Evolutionary conservation across 2,797 vertebrate species (phyloP), one percentile per base, ranked within the genome.

Genomic region (Artibeus lituratus): DNA sequence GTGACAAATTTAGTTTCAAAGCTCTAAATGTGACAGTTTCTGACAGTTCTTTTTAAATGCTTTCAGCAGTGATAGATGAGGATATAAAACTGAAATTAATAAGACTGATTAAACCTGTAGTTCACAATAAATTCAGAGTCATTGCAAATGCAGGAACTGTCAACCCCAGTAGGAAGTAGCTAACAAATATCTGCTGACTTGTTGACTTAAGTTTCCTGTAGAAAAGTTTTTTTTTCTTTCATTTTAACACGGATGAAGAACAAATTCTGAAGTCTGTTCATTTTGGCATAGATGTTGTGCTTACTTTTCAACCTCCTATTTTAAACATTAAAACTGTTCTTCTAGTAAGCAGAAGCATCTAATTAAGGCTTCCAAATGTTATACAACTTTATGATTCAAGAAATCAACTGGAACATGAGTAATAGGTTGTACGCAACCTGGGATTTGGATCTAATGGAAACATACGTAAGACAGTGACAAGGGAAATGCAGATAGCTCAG

Each of bases 301-400:
- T 89, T 87, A 59, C 8, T 91, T 80, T 96, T 88, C 18, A 88
- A 55, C 12, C 69, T 76, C 14, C 12, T 87, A n/a, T 73, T 77
- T 91, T 86, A 88, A 96, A 55, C 29, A 92, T 86, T 57, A 93
- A 98, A 87, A 70, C 15, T 57, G 4, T 96, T 82, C 51, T 65
- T 95, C 21, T 35, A 95, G 85, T 82, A 96, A 94, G 57, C 10
- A 92, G 32, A 55, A 91, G 6, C 49, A 94, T 93, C 83, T 96
- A 94, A 97, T 96, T 96, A 97, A 96, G 35, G 59, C 35, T n/a
- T 96, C 57, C 70, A 96, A 95, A 95, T 96, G 39, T 94, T 93
- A 77, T 72, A 93, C 35, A 78, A 69, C 39, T 96, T 96, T 93
- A 91, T 91, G 91, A 95, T 93, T 97, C 59, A 95, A 94, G 88